phyloP scores from a whole-genome alignment of 1,140 invertebrate species.

The Drosophila trapezifrons region DNA sequence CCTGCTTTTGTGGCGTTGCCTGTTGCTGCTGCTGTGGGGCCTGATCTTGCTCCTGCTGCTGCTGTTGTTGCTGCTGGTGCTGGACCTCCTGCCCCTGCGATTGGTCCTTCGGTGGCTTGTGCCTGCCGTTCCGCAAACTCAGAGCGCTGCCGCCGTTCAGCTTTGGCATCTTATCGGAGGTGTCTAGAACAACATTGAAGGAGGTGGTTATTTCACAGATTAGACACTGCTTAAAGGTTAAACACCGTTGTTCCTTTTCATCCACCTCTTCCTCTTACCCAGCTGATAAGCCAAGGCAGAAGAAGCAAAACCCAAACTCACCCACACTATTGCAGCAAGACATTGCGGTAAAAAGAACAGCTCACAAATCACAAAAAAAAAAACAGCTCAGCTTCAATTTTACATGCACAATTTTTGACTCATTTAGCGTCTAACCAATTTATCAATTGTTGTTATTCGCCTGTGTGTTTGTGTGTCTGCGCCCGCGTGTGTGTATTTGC shows the following conservation, averaged over 20 bases:
- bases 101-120: slow-evolving; percentile 42
- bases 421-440: slow-evolving; percentile 52
- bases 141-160: neutral
- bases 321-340: slow-evolving; percentile 34
- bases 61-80: slow-evolving; percentile 7
- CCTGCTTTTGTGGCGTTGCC: slow-evolving; percentile 58
- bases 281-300: slow-evolving; percentile 29
- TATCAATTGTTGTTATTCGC: slow-evolving; percentile 34
- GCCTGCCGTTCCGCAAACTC: slow-evolving; percentile 40
- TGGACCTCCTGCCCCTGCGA: slow-evolving; percentile 9
- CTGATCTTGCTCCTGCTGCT: slow-evolving; percentile 19
- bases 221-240: slow-evolving; percentile 6
- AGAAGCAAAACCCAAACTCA: slow-evolving; percentile 7
- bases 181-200: slow-evolving; percentile 1
- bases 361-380: neutral
- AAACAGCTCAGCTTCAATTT: slow-evolving; percentile 6
- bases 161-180: slow-evolving; percentile 14
- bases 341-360: slow-evolving; percentile 12
- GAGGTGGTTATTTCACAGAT: slow-evolving; percentile 2
- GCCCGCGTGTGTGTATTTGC: slow-evolving; percentile 36
- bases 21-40: slow-evolving; percentile 25
- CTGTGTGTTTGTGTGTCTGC: neutral
- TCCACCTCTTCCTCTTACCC: neutral
- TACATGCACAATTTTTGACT: slow-evolving; percentile 24
- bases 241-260: slow-evolving; percentile 5